Percentiles rank a stretch among this genome's conserved stretches.
Conservation (phyloP, 2,888 invertebrate species). For the Macrosiphum euphorbiae region DNA sequence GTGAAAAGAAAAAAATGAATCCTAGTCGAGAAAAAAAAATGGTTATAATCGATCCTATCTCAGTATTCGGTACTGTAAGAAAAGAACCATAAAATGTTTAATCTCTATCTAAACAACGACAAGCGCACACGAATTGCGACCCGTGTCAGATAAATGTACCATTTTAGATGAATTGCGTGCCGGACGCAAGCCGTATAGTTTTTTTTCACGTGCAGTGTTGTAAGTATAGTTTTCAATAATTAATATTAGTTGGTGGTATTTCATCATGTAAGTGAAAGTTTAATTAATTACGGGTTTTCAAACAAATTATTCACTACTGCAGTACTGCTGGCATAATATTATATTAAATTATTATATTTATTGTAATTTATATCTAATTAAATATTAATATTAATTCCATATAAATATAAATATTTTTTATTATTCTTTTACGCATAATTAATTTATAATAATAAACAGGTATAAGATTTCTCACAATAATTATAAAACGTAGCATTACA, state of each 20-base stretch:
- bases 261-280: not conserved
- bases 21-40: not conserved
- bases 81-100: not conserved
- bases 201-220: not conserved
- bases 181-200: not conserved
- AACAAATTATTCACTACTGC: not conserved
- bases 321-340: not conserved
- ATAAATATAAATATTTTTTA: too few relatives aligned
- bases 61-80: not conserved
- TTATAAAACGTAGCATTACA: not conserved
- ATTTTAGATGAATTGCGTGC: not conserved
- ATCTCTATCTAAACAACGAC: not conserved
- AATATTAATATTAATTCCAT: not conserved
- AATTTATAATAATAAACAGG: not conserved
- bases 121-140: not conserved
- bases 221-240: not conserved
- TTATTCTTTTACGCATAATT: not conserved
- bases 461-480: not conserved
- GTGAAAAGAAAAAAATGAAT: not conserved
- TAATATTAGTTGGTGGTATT: not conserved
- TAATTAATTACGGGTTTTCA: not conserved
- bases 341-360: not conserved
- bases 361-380: not conserved
- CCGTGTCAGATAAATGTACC: not conserved
- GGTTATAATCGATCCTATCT: not conserved